Conservation (phyloP, 2,888 invertebrate genomes). For the Epicampocera succincta region DNA sequence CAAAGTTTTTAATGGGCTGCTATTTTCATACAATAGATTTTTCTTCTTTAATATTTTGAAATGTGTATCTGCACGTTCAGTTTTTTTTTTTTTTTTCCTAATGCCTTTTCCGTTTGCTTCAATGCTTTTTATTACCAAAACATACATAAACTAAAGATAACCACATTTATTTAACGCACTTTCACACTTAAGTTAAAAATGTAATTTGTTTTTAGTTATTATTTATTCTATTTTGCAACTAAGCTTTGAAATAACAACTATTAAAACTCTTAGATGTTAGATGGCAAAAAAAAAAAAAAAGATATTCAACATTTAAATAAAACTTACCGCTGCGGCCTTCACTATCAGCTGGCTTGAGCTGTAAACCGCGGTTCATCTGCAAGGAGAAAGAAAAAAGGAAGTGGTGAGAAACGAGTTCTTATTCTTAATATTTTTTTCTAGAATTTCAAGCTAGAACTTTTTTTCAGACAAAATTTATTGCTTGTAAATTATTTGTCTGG, state of each 20-base stretch:
- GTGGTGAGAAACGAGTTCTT: neutral
- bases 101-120: neutral
- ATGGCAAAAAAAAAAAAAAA: slow-evolving; percentile 28
- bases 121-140: neutral
- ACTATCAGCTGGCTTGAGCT: slow-evolving; percentile 99
- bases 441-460: neutral
- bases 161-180: slow-evolving; percentile 50
- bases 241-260: slow-evolving; percentile 43
- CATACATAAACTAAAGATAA: slow-evolving; percentile 20
- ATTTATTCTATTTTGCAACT: neutral
- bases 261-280: slow-evolving; percentile 34
- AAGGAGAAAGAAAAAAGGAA: slow-evolving; percentile 82
- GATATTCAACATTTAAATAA: slow-evolving; percentile 63
- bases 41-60: slow-evolving; percentile 65
- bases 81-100: neutral
- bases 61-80: slow-evolving; percentile 59
- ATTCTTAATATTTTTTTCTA: neutral
- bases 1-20: no score
- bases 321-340: slow-evolving; percentile 98
- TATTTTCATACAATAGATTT: neutral
- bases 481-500: slow-evolving; percentile 18
- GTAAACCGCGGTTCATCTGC: slow-evolving; percentile 99
- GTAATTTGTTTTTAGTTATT: slow-evolving; percentile 21
- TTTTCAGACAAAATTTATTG: neutral
- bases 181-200: slow-evolving; percentile 44